Base-by-base conservation (phyloP, 2,888 invertebrate genomes). In the Helobdella robusta region DNA sequence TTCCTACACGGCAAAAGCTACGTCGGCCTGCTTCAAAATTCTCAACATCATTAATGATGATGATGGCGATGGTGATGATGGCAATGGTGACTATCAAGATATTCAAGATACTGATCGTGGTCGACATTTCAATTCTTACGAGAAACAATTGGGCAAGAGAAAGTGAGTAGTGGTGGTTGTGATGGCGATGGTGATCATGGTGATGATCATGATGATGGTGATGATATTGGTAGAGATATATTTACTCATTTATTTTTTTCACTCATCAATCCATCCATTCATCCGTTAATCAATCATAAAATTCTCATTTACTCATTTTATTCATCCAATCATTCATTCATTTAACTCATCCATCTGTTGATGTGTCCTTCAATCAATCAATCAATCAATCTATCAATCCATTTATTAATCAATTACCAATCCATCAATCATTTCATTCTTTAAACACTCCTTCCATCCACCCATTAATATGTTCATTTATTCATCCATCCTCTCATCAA, bases 191-290 rank as follows among this genome's bases (percentile, higher is more conserved):
- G n/a, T 50, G 50, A 18, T 5, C 23, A 50, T 50, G 50, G 25
- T 50, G 50, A 25, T 50, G 50, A 18, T 50, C 23, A 18, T 50
- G 50, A 50, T 50, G 50, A 50, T 50, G 50, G 25, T 50, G 50
- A 50, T 8, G 50, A 18, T 50, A 18, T 6, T 50, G 50, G 25
- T 50, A 25, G 25, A 8, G 50, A 50, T 5, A 50, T n/a, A 8
- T 6, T 23, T 5, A n/a, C n/a, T n/a, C n/a, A n/a, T n/a, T n/a
- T n/a, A n/a, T n/a, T n/a, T n/a, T n/a, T n/a, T n/a, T n/a, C n/a
- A n/a, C n/a, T n/a, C n/a, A n/a, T n/a, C n/a, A n/a, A n/a, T n/a
- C n/a, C n/a, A n/a, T n/a, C n/a, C n/a, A n/a, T n/a, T n/a, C n/a
- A n/a, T n/a, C n/a, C n/a, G n/a, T n/a, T n/a, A n/a, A n/a, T n/a